phyloP scores from a whole-genome alignment of 64 coral and sea anemone species.

The Montipora cactus region DNA sequence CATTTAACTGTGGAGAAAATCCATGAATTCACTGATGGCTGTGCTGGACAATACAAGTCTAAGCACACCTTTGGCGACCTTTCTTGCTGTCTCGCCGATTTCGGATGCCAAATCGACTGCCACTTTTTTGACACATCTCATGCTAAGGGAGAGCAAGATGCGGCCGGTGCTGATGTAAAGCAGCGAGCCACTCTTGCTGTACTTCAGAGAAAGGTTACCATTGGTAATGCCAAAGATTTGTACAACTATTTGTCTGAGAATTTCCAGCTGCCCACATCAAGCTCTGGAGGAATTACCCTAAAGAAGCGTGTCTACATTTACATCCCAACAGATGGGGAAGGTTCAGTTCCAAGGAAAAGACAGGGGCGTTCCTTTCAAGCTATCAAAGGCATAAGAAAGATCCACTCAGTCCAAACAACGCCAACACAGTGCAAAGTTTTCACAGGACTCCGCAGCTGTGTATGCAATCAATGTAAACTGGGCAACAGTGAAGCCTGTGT shows the following conservation, averaged over 20 bases:
- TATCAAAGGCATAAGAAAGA: conserved; percentile 37
- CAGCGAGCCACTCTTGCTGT: no score
- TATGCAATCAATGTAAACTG: neutral
- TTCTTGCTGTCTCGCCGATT: neutral
- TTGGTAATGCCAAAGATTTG: neutral
- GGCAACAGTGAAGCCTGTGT: conserved; percentile 15
- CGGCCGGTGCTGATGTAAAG: no score
- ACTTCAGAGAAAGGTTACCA: no score
- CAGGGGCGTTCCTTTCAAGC: conserved; percentile 20
- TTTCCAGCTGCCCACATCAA: neutral
- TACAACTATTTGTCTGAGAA: neutral
- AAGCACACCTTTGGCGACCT: conserved; percentile 8
- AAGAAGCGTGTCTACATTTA: neutral
- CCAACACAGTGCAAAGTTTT: conserved; percentile 26
- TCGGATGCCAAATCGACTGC: no score
- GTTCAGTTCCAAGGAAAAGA: conserved; percentile 1
- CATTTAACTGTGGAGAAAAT: conserved; percentile 23
- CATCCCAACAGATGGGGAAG: conserved; percentile 39
- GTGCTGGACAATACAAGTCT: conserved; percentile 10
- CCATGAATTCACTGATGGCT: conserved; percentile 10
- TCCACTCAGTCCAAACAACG: conserved; percentile 31
- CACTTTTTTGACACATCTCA: no score
- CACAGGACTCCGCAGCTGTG: neutral
- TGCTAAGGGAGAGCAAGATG: no score
- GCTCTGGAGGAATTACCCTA: neutral